A percentile compares a stretch with the other conserved stretches of the same genome.
These are phyloP conservation scores for Anguilla megastoma DNA, from an alignment of 2,797 vertebrate species.

Conservation along the genomic window DNA sequence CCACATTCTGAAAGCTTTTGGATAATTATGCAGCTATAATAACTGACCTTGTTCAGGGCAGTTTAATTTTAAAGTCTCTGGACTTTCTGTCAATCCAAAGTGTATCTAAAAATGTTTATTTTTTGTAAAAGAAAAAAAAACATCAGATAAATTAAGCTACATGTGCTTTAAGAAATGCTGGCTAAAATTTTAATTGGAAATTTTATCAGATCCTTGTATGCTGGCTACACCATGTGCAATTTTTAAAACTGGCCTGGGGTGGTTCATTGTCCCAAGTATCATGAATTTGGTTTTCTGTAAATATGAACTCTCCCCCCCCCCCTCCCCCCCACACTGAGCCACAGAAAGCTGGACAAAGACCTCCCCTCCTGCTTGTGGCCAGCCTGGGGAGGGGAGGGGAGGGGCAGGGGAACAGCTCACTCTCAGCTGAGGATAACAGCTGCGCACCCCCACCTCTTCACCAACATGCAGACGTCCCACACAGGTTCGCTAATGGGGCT, in stretches of 20 bases:
- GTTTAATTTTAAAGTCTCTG: neutral
- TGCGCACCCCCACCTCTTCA: neutral
- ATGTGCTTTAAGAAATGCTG: neutral
- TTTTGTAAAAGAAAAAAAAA: neutral
- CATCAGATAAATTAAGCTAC: neutral
- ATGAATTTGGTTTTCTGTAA: neutral
- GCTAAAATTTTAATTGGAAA: neutral
- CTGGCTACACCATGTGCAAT: no score
- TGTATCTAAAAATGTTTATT: neutral
- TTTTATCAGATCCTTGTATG: neutral
- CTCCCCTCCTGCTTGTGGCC: neutral
- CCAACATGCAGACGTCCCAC: neutral
- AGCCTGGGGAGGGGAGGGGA: neutral
- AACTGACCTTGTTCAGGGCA: neutral
- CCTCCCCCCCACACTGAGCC: neutral
- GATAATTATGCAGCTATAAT: conserved; percentile 5
- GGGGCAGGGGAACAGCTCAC: neutral
- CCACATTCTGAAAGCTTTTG: neutral
- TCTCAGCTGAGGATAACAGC: conserved; percentile 22
- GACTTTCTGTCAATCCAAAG: neutral
- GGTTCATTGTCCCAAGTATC: neutral
- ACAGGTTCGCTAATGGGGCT: conserved; percentile 14
- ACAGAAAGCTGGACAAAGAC: conserved; percentile 26
- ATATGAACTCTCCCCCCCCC: neutral
- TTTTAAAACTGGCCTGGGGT: neutral